Evolutionary conservation across 2,113 vertebrate species (phyloP), one percentile per base, ranked within the genome.

Genomic region (Bubo scandiacus): DNA sequence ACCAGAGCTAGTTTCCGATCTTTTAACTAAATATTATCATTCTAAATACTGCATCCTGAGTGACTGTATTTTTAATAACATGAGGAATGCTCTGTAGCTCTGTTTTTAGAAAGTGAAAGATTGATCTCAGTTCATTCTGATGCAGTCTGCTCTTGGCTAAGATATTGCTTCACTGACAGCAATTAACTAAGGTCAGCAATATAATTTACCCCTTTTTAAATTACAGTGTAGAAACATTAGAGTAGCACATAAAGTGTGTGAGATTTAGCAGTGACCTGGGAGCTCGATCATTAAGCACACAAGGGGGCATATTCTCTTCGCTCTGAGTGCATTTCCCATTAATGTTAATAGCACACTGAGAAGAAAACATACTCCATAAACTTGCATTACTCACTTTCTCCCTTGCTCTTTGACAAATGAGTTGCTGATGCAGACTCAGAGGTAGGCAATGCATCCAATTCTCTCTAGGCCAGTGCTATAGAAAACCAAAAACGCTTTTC

Each of bases 171-270:
- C 54, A 26, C 67, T 42, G 20, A 68, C 25, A 82, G 86, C 85
- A 90, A 62, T 95, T 93, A 96, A 87, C 63, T 30, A 34, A 78
- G 81, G 81, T 49, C 84, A 94, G 81, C 59, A 55, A 58, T 57
- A 66, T 77, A 62, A 86, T 63, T 78, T 81, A 73, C 12, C n/a
- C 54, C 43, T 34, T 86, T 78, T 65, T 29, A 81, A 92, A 88
- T 68, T 52, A 73, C 25, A 25, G 51, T 6, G 52, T 23, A 85
- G 68, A 87, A 85, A 30, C 52, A 26, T 10, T 27, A 34, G 45
- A 82, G 65, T 25, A 45, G 32, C 58, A 58, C 29, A 49, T 26
- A 30, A 38, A 92, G 30, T 3, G 18, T 0, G 0, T 5, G 59
- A 81, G 40, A 51, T 86, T 51, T 45, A 72, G 70, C 71, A 75